Conservation (phyloP, 2,797 vertebrate species). For the Syngnathus acus region DNA sequence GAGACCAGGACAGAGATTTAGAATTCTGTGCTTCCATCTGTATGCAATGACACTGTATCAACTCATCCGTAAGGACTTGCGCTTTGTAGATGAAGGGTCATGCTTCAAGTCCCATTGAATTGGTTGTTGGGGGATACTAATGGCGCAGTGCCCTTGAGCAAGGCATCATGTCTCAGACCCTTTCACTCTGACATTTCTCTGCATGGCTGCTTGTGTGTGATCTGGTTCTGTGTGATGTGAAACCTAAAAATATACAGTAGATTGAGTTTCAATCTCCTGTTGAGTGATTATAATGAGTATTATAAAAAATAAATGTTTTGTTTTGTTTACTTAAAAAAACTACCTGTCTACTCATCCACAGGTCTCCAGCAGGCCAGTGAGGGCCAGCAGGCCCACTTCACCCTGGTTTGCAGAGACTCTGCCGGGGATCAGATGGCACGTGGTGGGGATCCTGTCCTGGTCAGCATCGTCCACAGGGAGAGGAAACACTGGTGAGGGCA, state of each 20-base stretch:
- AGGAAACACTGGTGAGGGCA: conserved; percentile 74
- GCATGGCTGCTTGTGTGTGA: neutral
- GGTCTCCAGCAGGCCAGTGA: conserved; percentile 67
- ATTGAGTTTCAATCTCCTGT: neutral
- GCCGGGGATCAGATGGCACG: conserved; percentile 64
- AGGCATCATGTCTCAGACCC: neutral
- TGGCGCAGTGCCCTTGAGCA: too few species aligned
- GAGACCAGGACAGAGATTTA: neutral
- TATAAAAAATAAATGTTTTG: too few species aligned
- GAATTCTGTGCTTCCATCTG: neutral
- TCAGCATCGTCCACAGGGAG: conserved; percentile 77
- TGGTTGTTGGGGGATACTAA: too few species aligned
- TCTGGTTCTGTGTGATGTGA: neutral
- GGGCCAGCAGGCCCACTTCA: conserved; percentile 73
- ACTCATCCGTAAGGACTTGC: neutral
- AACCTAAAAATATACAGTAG: neutral
- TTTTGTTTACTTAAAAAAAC: too few species aligned
- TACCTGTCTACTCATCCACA: conserved; percentile 32
- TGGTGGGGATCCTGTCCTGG: conserved; percentile 75
- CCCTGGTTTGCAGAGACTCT: conserved; percentile 74
- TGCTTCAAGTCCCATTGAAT: neutral
- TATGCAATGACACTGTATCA: neutral
- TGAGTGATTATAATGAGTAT: too few species aligned
- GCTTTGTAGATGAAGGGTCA: neutral
- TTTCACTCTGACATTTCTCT: neutral